Evolutionary conservation across 2,797 vertebrate genomes (phyloP).

Genomic region (Zonotrichia albicollis): DNA sequence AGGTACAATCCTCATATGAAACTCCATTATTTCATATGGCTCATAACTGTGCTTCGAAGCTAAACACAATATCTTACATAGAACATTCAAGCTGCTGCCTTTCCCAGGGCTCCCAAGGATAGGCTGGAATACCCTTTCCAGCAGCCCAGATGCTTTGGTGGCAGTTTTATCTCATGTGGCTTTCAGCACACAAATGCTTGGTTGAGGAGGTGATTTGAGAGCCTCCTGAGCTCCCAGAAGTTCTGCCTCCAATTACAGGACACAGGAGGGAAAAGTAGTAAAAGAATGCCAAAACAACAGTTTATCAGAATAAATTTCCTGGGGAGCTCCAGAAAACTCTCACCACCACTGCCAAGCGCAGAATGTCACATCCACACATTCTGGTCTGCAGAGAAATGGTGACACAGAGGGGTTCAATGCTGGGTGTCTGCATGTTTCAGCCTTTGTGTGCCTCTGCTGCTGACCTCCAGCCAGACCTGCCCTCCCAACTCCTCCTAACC

Average conservation of each 20-base stretch:
- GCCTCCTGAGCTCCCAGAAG: neutral
- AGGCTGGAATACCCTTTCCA: neutral
- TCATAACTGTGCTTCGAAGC: neutral
- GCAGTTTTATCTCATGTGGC: neutral
- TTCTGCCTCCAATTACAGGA: neutral
- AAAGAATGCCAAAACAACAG: neutral
- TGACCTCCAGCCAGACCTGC: neutral
- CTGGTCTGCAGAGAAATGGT: neutral
- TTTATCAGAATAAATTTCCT: neutral
- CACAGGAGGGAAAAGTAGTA: neutral
- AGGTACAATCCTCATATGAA: neutral
- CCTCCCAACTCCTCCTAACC: neutral
- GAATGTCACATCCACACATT: neutral
- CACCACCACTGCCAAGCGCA: neutral
- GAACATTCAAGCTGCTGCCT: neutral
- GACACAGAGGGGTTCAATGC: neutral
- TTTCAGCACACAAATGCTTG: neutral
- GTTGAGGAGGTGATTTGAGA: neutral
- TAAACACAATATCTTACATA: neutral
- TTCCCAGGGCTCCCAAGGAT: neutral
- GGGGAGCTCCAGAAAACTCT: neutral
- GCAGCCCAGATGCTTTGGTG: neutral
- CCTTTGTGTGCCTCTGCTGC: neutral
- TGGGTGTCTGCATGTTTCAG: rapidly evolving
- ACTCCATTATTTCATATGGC: rapidly evolving